These are phyloP conservation scores for Leptopilina syphax DNA, from an alignment of 2,888 invertebrate species.

Conservation along the genomic window DNA sequence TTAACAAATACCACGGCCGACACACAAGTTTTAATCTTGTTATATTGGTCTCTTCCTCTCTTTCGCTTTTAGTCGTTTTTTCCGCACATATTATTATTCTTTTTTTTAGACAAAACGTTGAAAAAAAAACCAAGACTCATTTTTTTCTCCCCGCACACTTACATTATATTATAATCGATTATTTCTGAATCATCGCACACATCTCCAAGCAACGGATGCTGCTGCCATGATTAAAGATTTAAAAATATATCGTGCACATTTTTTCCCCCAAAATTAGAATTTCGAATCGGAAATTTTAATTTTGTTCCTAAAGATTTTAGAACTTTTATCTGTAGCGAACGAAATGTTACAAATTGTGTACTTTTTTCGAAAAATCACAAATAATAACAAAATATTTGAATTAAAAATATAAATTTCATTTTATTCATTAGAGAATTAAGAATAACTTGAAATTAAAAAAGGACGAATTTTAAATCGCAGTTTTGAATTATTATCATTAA, in stretches of 20 bases:
- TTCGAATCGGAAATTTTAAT: too few relatives aligned
- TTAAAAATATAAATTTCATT: too few relatives aligned
- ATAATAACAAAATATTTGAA: too few relatives aligned
- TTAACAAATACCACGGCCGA: slow-evolving; percentile 21
- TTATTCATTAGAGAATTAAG: too few relatives aligned
- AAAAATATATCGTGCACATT: slow-evolving; percentile 14
- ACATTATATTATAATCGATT: slow-evolving; percentile 7
- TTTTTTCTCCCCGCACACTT: background rate
- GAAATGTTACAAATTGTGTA: too few relatives aligned
- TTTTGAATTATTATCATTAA: too few relatives aligned
- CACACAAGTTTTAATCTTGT: slow-evolving; percentile 30
- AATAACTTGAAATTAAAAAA: too few relatives aligned
- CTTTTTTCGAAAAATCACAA: too few relatives aligned
- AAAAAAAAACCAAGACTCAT: slow-evolving; percentile 26
- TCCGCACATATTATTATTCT: background rate
- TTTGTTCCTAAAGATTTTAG: too few relatives aligned
- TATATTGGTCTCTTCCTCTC: slow-evolving; percentile 34
- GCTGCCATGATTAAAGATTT: slow-evolving; percentile 21
- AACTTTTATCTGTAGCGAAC: too few relatives aligned
- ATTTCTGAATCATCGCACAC: slow-evolving; percentile 29
- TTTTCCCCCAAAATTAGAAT: background rate
- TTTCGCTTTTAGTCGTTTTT: background rate
- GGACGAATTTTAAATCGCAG: too few relatives aligned
- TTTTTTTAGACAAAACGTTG: background rate
- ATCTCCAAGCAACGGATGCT: slow-evolving; percentile 13